A percentile compares a stretch with the other conserved stretches of the same genome.
These are phyloP conservation scores for Corythucha ciliata DNA, from an alignment of 2,888 invertebrate species.

Conservation along the genomic window DNA sequence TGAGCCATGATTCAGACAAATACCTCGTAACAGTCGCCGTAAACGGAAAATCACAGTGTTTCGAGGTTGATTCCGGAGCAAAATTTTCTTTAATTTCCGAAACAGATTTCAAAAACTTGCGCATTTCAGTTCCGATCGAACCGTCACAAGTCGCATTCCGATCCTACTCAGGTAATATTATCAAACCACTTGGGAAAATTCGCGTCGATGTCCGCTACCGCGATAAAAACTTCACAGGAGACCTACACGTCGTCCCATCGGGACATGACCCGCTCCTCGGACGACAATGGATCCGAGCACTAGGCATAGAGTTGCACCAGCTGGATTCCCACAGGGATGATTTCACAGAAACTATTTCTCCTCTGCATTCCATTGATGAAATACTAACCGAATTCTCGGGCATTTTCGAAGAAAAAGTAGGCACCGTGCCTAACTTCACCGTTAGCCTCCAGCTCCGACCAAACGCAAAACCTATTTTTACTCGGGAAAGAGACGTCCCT, in stretches of 20 bases:
- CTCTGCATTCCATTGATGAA: background rate
- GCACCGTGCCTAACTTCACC: background rate
- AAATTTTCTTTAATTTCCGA: constrained; percentile 6
- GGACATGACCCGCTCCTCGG: constrained; percentile 12
- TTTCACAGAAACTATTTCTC: background rate
- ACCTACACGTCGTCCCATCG: constrained; percentile 9
- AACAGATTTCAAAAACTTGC: background rate
- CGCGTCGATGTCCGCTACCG: background rate
- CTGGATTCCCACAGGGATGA: background rate
- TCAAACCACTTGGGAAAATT: constrained; percentile 8
- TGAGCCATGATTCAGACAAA: background rate
- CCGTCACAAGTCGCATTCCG: background rate
- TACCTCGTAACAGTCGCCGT: constrained; percentile 2
- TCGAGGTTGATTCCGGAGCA: constrained; percentile 4
- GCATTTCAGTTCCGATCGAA: background rate
- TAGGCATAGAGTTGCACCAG: constrained; percentile 12
- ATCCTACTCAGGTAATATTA: constrained; percentile 2
- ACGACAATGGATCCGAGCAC: constrained; percentile 13
- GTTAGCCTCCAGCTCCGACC: background rate
- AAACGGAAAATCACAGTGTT: background rate
- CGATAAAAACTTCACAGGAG: background rate
- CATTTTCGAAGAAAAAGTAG: background rate
- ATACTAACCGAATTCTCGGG: background rate
- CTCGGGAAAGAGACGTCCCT: background rate
- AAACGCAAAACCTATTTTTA: constrained; percentile 9